Evolutionary conservation across 2,797 vertebrate genomes (phyloP).

Genomic region (Poeciliopsis infans): DNA sequence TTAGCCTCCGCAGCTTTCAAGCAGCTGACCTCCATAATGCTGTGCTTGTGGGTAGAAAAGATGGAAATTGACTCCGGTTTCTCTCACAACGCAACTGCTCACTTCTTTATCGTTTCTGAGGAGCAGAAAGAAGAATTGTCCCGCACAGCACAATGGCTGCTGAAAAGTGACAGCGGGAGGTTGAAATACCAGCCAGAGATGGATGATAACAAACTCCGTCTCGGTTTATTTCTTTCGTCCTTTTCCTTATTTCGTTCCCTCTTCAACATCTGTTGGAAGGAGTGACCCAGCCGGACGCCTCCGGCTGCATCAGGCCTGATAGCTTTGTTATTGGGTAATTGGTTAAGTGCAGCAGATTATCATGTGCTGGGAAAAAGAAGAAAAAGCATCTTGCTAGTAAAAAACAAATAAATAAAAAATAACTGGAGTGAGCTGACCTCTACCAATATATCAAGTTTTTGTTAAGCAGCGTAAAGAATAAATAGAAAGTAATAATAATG

Average conservation of each 20-base stretch:
- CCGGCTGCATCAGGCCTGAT: slow-evolving; percentile 18
- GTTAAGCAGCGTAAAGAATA: not conserved
- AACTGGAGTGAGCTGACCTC: not conserved
- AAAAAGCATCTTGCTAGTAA: not conserved
- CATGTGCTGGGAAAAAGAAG: not conserved
- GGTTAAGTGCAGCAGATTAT: slow-evolving; percentile 52
- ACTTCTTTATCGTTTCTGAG: slow-evolving; percentile 51
- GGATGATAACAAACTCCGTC: slow-evolving; percentile 51
- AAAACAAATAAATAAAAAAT: not conserved
- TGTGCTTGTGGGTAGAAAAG: slow-evolving; percentile 6
- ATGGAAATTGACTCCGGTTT: slow-evolving; percentile 48
- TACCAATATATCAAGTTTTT: not conserved
- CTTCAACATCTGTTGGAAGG: slow-evolving; percentile 42
- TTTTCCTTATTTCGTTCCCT: not conserved
- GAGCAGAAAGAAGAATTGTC: slow-evolving; percentile 55
- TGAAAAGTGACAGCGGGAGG: slow-evolving; percentile 53
- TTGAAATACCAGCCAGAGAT: slow-evolving; percentile 40
- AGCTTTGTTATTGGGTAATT: slow-evolving; percentile 53
- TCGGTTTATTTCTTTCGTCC: slow-evolving; percentile 31
- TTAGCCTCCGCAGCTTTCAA: slow-evolving; percentile 9
- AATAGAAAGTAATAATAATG: not conserved
- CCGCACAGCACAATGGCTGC: slow-evolving; percentile 61
- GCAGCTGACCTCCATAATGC: slow-evolving; percentile 31
- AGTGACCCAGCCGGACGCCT: slow-evolving; percentile 50
- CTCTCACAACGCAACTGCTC: slow-evolving; percentile 53